Conservation (phyloP, 2,888 invertebrate genomes). For the Amphipoea lucens region DNA sequence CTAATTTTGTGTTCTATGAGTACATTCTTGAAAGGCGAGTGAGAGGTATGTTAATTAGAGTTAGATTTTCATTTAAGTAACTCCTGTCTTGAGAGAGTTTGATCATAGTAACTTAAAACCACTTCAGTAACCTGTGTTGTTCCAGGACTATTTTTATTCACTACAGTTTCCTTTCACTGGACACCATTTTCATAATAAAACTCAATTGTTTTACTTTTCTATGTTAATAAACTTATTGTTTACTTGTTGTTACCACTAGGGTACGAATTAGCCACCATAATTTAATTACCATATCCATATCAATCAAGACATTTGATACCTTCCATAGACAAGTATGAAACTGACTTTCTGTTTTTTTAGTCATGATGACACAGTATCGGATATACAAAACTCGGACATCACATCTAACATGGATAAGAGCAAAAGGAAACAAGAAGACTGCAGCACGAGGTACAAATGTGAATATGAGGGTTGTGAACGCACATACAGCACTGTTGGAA, state of each 20-base stretch:
- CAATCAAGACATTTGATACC: slow-evolving; percentile 42
- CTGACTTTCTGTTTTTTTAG: slow-evolving; percentile 66
- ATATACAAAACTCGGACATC: slow-evolving; percentile 74
- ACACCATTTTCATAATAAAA: background rate
- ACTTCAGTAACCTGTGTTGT: slow-evolving; percentile 53
- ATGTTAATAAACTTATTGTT: slow-evolving; percentile 4
- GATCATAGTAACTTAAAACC: slow-evolving; percentile 27
- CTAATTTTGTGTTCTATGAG: slow-evolving; percentile 84
- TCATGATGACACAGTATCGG: slow-evolving; percentile 80
- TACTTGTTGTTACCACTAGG: background rate
- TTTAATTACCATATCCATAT: background rate
- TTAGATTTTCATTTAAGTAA: slow-evolving; percentile 10
- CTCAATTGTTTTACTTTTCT: background rate
- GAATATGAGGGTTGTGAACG: slow-evolving; percentile 96
- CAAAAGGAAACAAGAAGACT: slow-evolving; percentile 81
- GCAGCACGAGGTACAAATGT: slow-evolving; percentile 93
- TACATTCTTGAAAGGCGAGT: slow-evolving; percentile 76
- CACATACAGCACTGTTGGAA: slow-evolving; percentile 98
- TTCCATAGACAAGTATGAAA: slow-evolving; percentile 17
- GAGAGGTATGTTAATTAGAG: slow-evolving; percentile 76
- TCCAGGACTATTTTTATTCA: slow-evolving; percentile 58
- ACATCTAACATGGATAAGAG: slow-evolving; percentile 78
- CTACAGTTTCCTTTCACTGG: slow-evolving; percentile 12
- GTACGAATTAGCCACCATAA: background rate
- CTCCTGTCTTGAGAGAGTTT: background rate